A percentile compares a stretch with the other conserved stretches of the same genome.
Conservation (phyloP, 2,888 invertebrate species). For the Tineola bisselliella region DNA sequence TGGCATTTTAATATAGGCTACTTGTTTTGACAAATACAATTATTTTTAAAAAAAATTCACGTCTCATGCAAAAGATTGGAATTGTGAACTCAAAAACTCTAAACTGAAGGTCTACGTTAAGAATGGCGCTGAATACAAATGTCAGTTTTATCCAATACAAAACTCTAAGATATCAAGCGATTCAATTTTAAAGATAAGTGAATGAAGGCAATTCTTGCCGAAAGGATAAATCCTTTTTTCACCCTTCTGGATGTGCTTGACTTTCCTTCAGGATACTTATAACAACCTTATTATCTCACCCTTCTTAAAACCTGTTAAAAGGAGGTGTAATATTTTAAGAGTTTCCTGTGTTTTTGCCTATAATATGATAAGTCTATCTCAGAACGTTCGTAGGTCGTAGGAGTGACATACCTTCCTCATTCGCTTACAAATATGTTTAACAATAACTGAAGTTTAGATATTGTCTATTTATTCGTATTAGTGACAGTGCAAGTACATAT, state of each 20-base stretch:
- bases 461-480: neutral
- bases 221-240: slow-evolving; percentile 11
- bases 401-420: no score
- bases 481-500: neutral
- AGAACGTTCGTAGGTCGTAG: no score
- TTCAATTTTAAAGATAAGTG: slow-evolving; percentile 13
- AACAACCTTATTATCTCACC: slow-evolving; percentile 6
- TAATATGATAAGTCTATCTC: no score
- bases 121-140: neutral
- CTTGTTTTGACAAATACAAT: no score
- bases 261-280: slow-evolving; percentile 1
- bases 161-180: neutral
- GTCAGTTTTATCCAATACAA: slow-evolving; percentile 1
- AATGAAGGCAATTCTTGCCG: slow-evolving; percentile 10
- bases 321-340: neutral
- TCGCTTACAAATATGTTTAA: no score
- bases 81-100: neutral
- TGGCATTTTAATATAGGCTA: no score
- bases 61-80: neutral
- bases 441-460: neutral
- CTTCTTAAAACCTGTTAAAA: neutral
- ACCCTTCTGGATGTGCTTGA: slow-evolving; percentile 1
- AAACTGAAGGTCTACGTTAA: neutral
- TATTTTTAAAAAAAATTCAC: no score
- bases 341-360: neutral